Evolutionary conservation across 2,888 invertebrate genomes (phyloP).

Genomic region (Coelinius sp.): DNA sequence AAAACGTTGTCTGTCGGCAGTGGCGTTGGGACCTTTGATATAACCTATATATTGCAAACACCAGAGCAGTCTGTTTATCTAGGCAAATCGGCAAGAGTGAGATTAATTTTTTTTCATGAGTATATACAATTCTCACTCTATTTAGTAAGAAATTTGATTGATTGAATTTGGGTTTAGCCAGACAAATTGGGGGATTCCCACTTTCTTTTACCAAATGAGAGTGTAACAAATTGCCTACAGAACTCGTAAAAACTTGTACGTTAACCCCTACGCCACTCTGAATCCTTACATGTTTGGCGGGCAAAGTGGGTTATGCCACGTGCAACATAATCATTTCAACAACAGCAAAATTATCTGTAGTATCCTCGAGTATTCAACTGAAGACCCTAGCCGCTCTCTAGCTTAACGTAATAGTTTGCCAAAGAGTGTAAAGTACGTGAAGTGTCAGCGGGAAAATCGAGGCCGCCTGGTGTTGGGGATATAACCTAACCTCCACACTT

Average conservation of each 20-base stretch:
- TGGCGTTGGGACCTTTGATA: slow-evolving; percentile 6
- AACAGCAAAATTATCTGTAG: background rate
- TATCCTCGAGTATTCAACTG: background rate
- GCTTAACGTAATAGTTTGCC: slow-evolving; percentile 30
- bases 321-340: background rate
- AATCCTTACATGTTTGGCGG: slow-evolving; percentile 35
- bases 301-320: background rate
- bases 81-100: background rate
- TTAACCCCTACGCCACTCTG: background rate
- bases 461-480: slow-evolving; percentile 32
- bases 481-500: slow-evolving; percentile 21
- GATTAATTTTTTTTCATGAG: slow-evolving; percentile 4
- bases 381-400: slow-evolving; percentile 39
- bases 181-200: too few species aligned
- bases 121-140: background rate
- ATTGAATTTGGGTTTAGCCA: too few species aligned
- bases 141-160: too few species aligned
- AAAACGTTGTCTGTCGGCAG: slow-evolving; percentile 19
- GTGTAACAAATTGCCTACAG: background rate
- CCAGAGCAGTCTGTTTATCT: slow-evolving; percentile 14
- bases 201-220: too few species aligned
- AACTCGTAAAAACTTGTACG: background rate
- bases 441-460: slow-evolving; percentile 62
- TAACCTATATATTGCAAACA: slow-evolving; percentile 15
- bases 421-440: slow-evolving; percentile 30